Evolutionary conservation across 2,113 vertebrate species (phyloP), one percentile per base, ranked within the genome.

Genomic region (Corythornis cristatus): DNA sequence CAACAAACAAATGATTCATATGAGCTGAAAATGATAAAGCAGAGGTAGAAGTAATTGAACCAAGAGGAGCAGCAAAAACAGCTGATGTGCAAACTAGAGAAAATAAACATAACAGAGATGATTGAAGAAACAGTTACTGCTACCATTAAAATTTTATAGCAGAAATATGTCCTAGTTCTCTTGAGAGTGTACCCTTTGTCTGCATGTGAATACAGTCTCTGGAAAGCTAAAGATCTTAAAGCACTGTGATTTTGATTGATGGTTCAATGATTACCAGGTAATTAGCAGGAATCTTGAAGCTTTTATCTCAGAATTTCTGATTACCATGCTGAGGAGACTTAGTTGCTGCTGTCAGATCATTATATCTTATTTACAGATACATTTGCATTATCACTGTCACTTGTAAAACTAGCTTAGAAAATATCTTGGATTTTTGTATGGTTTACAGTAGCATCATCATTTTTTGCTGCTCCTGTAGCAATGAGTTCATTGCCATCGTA

Each of bases 281-380:
- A 70, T 77, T 62, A 88, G 25, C 31, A 87, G 33, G 42, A 18
- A 12, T 50, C 70, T 92, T 56, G 25, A 28, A 73, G 35, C 84
- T 93, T 96, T 94, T 66, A 92, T 78, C 79, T 82, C 46, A 65
- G 12, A 16, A 73, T 58, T 37, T 58, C 42, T 40, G 42, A 73
- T 18, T 93, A 58, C 29, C 26, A 60, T 89, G 94, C 89, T 72
- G 46, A 90, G 20, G 26, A 82, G 46, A n/a, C 54, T 82, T n/a
- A 31, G 33, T 92, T 58, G 50, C 50, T 92, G 42, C n/a, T 87
- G 42, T 87, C 66, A 64, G 53, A 81, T 74, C 11, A 31, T 92
- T 93, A 79, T 51, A 45, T 11, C 7, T 1, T 68, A 56, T 84
- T 91, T 87, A 67, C 14, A 28, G 50, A 23, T 78, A 40, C 10